Evolutionary conservation across 1,140 invertebrate genomes (phyloP), one percentile per base, ranked within the genome.

Genomic region (Bathynomus jamesi): DNA sequence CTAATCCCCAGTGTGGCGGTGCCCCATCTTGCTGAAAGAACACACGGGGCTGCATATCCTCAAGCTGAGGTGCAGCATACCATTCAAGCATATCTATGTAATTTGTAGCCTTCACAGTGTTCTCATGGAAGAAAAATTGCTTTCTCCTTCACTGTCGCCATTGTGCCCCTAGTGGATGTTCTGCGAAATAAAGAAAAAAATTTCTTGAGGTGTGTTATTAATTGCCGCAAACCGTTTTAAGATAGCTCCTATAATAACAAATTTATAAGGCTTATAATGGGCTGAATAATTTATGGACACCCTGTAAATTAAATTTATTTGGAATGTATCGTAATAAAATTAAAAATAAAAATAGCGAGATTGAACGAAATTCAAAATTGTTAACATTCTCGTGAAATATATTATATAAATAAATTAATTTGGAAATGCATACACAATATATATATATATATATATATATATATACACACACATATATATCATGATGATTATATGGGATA

Each of bases 381-480:
- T 8, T 40, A 40, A 40, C 17, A 40, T 40, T 7, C 32, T 7
- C 32, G 7, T 8, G 7, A 40, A 8, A 40, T 40, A 40, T 40
- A 40, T 8, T 64, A 64, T 64, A 29, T 28, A 28, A 27, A 64
- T 64, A 64, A 10, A n/a, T 64, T 27, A 27, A 64, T 64, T 10
- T 28, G 28, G 25, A 64, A 27, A 28, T 64, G 17, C 17, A 64
- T 64, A 64, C 28, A 64, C 28, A 28, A 28, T 13, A 28, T 28
- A 13, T 13, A 28, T 64, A 64, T 64, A 64, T 64, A 2, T 64
- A 28, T 64, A 28, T 64, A 28, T 64, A 28, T 28, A 64, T 64
- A 28, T 64, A 28, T 64, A 64, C 13, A 64, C 28, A 64, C 28
- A 64, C 28, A 28, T 64, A 64, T 3, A 64, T 64, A 64, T 64